phyloP scores from a whole-genome alignment of 1,140 invertebrate species.

The Thereuonema tuberculata region DNA sequence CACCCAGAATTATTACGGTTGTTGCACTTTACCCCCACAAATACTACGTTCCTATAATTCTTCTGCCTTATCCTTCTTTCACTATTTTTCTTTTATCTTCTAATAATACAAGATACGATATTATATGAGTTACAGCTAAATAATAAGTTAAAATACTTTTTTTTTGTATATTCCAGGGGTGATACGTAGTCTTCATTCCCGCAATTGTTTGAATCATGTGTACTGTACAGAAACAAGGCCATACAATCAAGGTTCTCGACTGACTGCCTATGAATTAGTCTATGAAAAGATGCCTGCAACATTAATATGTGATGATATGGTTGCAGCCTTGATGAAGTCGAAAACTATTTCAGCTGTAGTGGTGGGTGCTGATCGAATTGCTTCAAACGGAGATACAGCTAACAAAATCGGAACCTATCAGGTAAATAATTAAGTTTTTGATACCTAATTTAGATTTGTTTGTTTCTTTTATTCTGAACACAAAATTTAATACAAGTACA shows the following conservation, averaged over 20 bases:
- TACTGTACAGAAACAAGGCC: slow-evolving; percentile 96
- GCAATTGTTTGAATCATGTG: slow-evolving; percentile 49
- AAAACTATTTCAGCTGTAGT: slow-evolving; percentile 55
- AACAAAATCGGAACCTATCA: slow-evolving; percentile 99
- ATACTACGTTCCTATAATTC: too few relatives aligned
- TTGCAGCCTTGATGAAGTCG: slow-evolving; percentile 70
- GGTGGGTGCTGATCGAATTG: slow-evolving; percentile 82
- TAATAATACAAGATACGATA: too few relatives aligned
- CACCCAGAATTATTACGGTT: too few relatives aligned
- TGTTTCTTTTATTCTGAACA: too few relatives aligned
- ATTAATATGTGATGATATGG: slow-evolving; percentile 90
- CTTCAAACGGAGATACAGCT: slow-evolving; percentile 92
- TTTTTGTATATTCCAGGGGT: slow-evolving; percentile 1
- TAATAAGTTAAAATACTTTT: neutral
- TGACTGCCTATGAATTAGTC: slow-evolving; percentile 91
- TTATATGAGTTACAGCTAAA: too few relatives aligned
- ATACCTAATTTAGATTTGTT: neutral
- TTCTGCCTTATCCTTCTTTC: too few relatives aligned
- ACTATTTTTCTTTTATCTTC: too few relatives aligned
- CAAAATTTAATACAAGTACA: too few relatives aligned
- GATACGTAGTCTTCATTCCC: slow-evolving; percentile 2
- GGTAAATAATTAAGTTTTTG: slow-evolving; percentile 26
- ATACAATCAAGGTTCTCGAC: slow-evolving; percentile 88
- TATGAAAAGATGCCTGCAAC: slow-evolving; percentile 86
- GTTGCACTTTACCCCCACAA: too few relatives aligned